Percentiles rank a stretch among this genome's conserved stretches.
Evolutionary conservation across 2,113 vertebrate genomes (phyloP).

Genomic region (Cricetomys ansorgei): DNA sequence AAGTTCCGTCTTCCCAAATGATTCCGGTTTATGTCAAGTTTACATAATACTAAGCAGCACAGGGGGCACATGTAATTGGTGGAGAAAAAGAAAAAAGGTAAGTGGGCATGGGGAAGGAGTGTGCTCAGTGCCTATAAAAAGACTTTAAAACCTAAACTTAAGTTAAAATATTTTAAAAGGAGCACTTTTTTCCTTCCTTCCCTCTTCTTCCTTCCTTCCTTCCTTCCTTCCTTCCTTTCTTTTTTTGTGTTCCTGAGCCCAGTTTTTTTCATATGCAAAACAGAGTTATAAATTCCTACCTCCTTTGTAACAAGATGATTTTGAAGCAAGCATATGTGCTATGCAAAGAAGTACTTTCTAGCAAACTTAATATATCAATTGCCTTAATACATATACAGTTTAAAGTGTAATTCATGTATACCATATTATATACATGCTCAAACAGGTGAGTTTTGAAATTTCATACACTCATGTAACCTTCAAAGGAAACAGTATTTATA

Average conservation of each 20-base stretch:
- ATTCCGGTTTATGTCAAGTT: neutral
- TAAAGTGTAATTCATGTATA: neutral
- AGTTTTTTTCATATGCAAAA: neutral
- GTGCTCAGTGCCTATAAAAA: neutral
- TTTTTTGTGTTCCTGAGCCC: neutral
- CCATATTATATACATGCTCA: neutral
- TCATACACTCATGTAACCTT: neutral
- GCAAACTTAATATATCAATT: neutral
- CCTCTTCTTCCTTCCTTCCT: neutral
- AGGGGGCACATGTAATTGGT: neutral
- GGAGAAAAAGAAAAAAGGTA: neutral
- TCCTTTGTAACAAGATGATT: neutral
- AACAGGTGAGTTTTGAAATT: neutral
- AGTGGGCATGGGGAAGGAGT: neutral
- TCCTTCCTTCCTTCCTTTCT: no score
- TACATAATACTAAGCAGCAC: neutral
- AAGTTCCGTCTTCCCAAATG: neutral
- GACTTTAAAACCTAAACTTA: neutral
- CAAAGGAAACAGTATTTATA: neutral
- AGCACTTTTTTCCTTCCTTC: neutral
- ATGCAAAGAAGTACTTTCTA: neutral
- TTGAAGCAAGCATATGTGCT: neutral
- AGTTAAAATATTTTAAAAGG: neutral
- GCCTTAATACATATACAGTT: neutral
- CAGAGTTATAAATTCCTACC: neutral